Evolutionary conservation across 2,888 invertebrate species (phyloP).

Genomic region (Chrysina gloriosa): DNA sequence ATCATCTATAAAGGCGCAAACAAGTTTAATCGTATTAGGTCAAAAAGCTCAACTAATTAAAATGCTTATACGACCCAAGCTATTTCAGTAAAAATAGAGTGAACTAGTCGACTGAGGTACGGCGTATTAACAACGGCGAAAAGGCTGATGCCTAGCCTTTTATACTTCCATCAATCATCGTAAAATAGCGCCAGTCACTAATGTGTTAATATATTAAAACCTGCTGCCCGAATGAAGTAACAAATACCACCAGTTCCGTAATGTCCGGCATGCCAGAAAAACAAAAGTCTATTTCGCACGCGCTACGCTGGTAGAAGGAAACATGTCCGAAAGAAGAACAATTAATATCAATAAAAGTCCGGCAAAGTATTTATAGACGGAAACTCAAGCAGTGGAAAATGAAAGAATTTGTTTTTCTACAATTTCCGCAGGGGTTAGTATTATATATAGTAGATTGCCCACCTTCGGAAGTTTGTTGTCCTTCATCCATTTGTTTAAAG

Average conservation of each 20-base stretch:
- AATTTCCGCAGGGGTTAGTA: background rate
- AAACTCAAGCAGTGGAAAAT: conserved; percentile 29
- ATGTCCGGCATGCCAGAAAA: conserved; percentile 35
- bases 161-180: conserved; percentile 31
- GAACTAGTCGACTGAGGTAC: background rate
- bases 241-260: conserved; percentile 24
- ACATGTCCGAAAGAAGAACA: conserved; percentile 44
- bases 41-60: background rate
- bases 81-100: conserved; percentile 14
- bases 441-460: background rate
- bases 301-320: conserved; percentile 22
- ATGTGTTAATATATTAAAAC: conserved; percentile 34
- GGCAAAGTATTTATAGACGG: conserved; percentile 44
- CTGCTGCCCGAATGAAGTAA: conserved; percentile 3
- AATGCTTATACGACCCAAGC: conserved; percentile 8
- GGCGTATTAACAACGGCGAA: conserved; percentile 8
- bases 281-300: conserved; percentile 43
- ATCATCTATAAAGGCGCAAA: too few relatives aligned
- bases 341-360: conserved; percentile 52
- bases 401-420: conserved; percentile 27
- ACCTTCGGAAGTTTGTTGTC: background rate
- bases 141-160: conserved; percentile 6
- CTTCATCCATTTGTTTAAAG: too few relatives aligned
- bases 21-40: background rate
- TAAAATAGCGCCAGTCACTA: conserved; percentile 28